Conservation (phyloP, 2,797 vertebrate genomes). For the Acipenser ruthenus region DNA sequence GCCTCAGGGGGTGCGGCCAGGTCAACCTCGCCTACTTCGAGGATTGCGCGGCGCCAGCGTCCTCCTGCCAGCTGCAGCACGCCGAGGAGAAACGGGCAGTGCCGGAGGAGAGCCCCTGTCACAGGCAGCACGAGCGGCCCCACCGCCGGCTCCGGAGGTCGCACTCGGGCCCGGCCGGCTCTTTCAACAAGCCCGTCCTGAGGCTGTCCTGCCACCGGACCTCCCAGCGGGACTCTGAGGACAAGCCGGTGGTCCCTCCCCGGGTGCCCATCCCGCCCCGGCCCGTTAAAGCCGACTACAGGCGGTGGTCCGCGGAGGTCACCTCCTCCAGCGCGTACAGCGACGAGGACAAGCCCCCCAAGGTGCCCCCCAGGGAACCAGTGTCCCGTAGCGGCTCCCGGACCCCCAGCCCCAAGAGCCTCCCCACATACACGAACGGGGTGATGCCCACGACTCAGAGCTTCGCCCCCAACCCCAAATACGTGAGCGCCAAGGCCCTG, state of each 20-base stretch:
- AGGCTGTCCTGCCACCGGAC: conserved; percentile 57
- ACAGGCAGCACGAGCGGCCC: conserved; percentile 46
- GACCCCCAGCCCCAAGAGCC: conserved; percentile 83
- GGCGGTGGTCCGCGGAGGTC: conserved; percentile 93
- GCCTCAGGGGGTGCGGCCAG: conserved; percentile 77
- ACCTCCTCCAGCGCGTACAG: conserved; percentile 75
- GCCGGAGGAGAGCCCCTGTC: conserved; percentile 8
- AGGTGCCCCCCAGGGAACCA: conserved; percentile 81
- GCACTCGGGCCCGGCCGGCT: conserved; percentile 87
- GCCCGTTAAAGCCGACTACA: conserved; percentile 68
- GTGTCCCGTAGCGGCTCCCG: conserved; percentile 70
- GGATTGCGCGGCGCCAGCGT: conserved; percentile 23
- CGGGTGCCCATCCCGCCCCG: conserved; percentile 88
- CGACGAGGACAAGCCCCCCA: conserved; percentile 82
- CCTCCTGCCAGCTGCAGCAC: conserved; percentile 26
- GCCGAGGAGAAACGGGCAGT: conserved; percentile 37
- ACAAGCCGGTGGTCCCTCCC: conserved; percentile 83
- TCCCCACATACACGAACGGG: conserved; percentile 87
- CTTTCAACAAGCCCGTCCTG: conserved; percentile 76
- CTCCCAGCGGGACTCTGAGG: conserved; percentile 54
- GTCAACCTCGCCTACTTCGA: conserved; percentile 89
- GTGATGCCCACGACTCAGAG: conserved; percentile 96
- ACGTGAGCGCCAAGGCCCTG: conserved; percentile 77
- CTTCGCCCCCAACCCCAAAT: conserved; percentile 90
- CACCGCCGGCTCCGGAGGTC: conserved; percentile 72